Base-by-base conservation (phyloP, 2,113 vertebrate species). In the Nansenia antarctica region DNA sequence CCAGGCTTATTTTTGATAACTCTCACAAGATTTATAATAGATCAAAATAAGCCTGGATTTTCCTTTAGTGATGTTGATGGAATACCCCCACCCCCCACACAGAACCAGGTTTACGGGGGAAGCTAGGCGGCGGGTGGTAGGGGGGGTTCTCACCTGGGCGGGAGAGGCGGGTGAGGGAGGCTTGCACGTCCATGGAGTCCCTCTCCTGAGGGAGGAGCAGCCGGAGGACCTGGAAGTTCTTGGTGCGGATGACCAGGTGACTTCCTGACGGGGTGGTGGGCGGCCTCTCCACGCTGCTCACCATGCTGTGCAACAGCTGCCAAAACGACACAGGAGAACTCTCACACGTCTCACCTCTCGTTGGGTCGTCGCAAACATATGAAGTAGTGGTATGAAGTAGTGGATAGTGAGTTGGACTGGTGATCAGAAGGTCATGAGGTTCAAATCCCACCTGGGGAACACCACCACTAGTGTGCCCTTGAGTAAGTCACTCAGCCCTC, bases 271-370 rank as follows among this genome's bases (percentile, higher is more conserved):
- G 92, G 0, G 92, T 92, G 7, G 92, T 87, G 1, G 95, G 92
- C 15, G 92, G 94, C 42, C 95, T 94, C 71, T 98, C 97, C 70
- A 98, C 88, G 31, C 88, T 91, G 75, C 91, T 91, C 69, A 99
- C 94, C 81, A 98, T 94, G 75, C 96, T 99, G 91, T 99, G 96
- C 59, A 99, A 91, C 77, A 99, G 90, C 97, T 99, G 81, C 0
- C 24, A 1, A 5, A 49, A 49, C 4, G n/a, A 49, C n/a, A 20
- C n/a, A 15, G 5, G n/a, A 49, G 18, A 49, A 49, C n/a, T 20
- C 18, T 49, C 18, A 47, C 45, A 47, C 15, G 15, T 47, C 14
- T 12, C 18, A 8, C 45, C 5, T 47, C 45, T 0, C 15, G 15
- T 47, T 9, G 45, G n/a, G 1, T 4, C 18, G 5, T n/a, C 18